These are phyloP conservation scores for Hippocampus mohnikei DNA, from an alignment of 2,113 vertebrate genomes.

Conservation along the genomic window DNA sequence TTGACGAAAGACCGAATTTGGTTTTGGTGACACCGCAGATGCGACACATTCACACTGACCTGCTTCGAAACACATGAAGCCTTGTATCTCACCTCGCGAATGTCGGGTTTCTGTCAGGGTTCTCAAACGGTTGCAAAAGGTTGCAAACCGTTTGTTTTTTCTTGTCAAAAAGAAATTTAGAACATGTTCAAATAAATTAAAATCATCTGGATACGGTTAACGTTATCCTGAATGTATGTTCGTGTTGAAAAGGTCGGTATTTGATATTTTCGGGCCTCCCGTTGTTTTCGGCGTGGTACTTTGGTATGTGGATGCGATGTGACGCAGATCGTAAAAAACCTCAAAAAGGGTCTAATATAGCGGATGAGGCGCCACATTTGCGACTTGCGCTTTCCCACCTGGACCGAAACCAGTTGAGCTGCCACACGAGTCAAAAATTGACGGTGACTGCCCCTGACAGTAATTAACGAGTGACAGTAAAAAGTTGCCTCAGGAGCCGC, in stretches of 20 bases:
- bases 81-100: too few relatives aligned
- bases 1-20: constrained; percentile 18
- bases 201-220: not conserved
- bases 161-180: too few relatives aligned
- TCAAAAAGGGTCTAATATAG: not conserved
- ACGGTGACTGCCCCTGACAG: constrained; percentile 25
- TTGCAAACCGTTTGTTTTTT: too few relatives aligned
- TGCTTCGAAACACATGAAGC: too few relatives aligned
- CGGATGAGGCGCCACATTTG: constrained; percentile 1
- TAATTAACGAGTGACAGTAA: constrained; percentile 50
- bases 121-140: too few relatives aligned
- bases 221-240: not conserved
- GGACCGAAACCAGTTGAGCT: constrained; percentile 21
- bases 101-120: too few relatives aligned
- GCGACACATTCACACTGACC: constrained; percentile 23
- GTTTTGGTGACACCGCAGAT: constrained; percentile 39
- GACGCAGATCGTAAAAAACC: not conserved
- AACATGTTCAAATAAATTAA: too few relatives aligned
- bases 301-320: not conserved
- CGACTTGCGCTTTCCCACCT: constrained; percentile 10
- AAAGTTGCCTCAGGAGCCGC: constrained; percentile 43
- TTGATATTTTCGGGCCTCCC: not conserved
- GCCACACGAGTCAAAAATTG: constrained; percentile 32
- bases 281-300: not conserved
- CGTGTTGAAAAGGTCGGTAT: not conserved